phyloP scores from a whole-genome alignment of 2,113 vertebrate species.

The Quiscalus mexicanus region DNA sequence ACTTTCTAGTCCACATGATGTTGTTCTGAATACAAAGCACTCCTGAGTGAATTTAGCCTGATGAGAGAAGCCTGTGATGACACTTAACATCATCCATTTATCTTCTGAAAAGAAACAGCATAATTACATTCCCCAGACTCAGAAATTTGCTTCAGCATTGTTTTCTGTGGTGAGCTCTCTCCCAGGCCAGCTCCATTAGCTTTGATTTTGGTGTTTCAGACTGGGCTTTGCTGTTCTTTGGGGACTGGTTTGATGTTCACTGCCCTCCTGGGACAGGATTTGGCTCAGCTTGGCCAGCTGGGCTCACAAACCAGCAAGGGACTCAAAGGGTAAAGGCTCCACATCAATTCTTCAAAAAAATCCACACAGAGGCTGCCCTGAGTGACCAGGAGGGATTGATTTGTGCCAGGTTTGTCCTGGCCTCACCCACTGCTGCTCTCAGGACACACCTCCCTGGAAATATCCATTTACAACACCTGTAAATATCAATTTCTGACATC shows the following conservation, averaged over 20 bases:
- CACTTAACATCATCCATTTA: neutral
- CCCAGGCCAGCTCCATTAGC: neutral
- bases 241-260: neutral
- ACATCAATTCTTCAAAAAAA: neutral
- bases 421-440: neutral
- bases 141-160: neutral
- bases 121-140: neutral
- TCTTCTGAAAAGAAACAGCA: neutral
- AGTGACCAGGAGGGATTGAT: neutral
- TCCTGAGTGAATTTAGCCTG: neutral
- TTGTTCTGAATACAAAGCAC: neutral
- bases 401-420: neutral
- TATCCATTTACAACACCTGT: no score
- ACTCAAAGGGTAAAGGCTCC: neutral
- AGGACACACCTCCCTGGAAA: neutral
- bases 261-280: neutral
- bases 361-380: neutral
- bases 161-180: rapidly evolving
- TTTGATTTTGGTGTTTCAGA: neutral
- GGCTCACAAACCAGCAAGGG: neutral
- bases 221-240: neutral
- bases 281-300: neutral
- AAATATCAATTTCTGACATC: neutral
- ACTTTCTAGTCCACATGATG: neutral
- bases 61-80: neutral